Evolutionary conservation across 2,888 invertebrate species (phyloP).

Genomic region (Cantharis rustica): DNA sequence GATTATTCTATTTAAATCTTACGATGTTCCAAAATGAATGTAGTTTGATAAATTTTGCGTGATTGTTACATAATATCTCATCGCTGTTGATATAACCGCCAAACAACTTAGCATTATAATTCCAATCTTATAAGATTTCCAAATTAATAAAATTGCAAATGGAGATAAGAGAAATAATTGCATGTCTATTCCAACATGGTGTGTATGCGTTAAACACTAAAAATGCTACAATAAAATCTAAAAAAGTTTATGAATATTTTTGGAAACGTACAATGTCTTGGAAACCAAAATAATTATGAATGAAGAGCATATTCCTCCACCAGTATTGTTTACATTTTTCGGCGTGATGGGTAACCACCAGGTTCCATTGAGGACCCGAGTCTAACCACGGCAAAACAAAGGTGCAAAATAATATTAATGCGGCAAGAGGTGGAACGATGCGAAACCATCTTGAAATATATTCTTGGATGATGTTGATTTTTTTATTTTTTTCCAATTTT

Average conservation of each 20-base stretch:
- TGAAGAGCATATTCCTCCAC: slow-evolving; percentile 74
- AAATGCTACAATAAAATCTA: slow-evolving; percentile 36
- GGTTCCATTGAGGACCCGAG: slow-evolving; percentile 72
- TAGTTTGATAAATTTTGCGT: slow-evolving; percentile 66
- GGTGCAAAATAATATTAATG: slow-evolving; percentile 70
- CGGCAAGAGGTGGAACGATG: slow-evolving; percentile 67
- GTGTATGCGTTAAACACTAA: slow-evolving; percentile 73
- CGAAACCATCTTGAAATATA: slow-evolving; percentile 67
- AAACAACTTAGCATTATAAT: slow-evolving; percentile 54
- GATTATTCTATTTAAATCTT: slow-evolving; percentile 50
- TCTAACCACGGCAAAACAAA: slow-evolving; percentile 66
- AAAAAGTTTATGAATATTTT: neutral
- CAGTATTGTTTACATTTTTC: slow-evolving; percentile 70
- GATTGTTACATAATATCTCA: slow-evolving; percentile 67
- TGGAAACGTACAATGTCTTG: slow-evolving; percentile 64
- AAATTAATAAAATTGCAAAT: slow-evolving; percentile 61
- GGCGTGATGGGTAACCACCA: slow-evolving; percentile 69
- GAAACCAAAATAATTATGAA: slow-evolving; percentile 75
- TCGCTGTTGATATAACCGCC: slow-evolving; percentile 62
- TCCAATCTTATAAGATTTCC: slow-evolving; percentile 66
- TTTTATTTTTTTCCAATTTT: slow-evolving; percentile 60
- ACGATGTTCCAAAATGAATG: slow-evolving; percentile 72
- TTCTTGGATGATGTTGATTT: slow-evolving; percentile 63
- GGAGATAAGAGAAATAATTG: slow-evolving; percentile 69
- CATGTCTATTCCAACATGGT: slow-evolving; percentile 73